Percentiles rank a stretch among this genome's conserved stretches.
Evolutionary conservation across 2,888 invertebrate species (phyloP).

Genomic region (Andrena chrysosceles): DNA sequence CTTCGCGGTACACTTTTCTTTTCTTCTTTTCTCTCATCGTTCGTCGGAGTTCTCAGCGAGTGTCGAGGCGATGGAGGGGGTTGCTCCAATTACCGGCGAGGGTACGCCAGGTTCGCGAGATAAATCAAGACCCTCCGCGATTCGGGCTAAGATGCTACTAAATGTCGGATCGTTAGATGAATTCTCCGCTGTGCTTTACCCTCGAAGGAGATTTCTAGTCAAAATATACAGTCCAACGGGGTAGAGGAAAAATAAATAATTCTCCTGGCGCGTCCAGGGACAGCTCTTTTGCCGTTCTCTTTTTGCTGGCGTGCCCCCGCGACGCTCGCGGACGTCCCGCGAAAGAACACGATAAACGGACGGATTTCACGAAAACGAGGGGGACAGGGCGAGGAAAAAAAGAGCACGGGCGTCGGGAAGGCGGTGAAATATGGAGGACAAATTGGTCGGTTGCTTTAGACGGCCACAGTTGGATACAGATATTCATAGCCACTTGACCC

Average conservation of each 20-base stretch:
- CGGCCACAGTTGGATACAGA: constrained; percentile 73
- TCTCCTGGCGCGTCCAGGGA: neutral
- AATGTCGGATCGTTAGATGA: neutral
- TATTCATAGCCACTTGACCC: constrained; percentile 78
- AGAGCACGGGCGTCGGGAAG: constrained; percentile 19
- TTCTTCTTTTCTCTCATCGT: neutral
- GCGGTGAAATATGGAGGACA: constrained; percentile 67
- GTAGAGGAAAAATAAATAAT: neutral
- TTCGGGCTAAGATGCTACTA: neutral
- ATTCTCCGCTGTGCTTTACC: neutral
- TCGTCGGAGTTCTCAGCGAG: constrained; percentile 9
- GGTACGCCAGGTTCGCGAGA: neutral
- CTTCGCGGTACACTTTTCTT: constrained; percentile 5
- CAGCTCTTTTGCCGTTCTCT: neutral
- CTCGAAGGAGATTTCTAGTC: neutral
- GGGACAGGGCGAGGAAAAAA: constrained; percentile 16
- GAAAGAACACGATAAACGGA: constrained; percentile 43
- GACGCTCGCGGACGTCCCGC: constrained; percentile 12
- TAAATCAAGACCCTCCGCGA: too few species aligned
- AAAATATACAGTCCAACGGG: neutral
- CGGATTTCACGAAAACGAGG: constrained; percentile 18
- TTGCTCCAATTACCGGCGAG: constrained; percentile 29
- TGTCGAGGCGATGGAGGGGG: constrained; percentile 3
- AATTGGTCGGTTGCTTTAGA: constrained; percentile 71
- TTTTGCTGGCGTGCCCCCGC: neutral